A percentile compares a stretch with the other conserved stretches of the same genome.
Evolutionary conservation across 2,888 invertebrate genomes (phyloP).

Genomic region (Deilephila elpenor): DNA sequence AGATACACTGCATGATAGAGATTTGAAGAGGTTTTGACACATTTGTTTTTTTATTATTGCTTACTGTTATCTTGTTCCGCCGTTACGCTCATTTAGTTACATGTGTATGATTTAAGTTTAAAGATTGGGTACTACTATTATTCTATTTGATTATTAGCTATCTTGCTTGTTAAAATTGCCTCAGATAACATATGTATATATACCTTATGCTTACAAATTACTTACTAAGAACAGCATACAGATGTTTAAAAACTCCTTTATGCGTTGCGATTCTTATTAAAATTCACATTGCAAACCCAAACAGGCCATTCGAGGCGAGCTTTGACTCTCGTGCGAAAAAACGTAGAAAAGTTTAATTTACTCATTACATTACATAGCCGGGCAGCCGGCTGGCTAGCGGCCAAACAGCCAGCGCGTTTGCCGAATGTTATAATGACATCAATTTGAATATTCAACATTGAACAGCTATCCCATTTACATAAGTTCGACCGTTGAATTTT

Average conservation of each 20-base stretch:
- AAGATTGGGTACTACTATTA: not conserved
- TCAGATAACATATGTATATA: not conserved
- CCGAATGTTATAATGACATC: slow-evolving; percentile 84
- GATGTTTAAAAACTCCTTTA: slow-evolving; percentile 3
- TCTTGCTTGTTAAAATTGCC: no score
- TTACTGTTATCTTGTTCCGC: slow-evolving; percentile 12
- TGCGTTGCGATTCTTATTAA: slow-evolving; percentile 51
- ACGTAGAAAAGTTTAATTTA: slow-evolving; percentile 71
- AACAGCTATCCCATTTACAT: slow-evolving; percentile 82
- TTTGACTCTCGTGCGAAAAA: slow-evolving; percentile 67
- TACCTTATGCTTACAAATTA: not conserved
- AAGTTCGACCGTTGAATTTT: slow-evolving; percentile 83
- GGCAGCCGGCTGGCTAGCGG: slow-evolving; percentile 68
- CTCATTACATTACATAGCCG: slow-evolving; percentile 80
- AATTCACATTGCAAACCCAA: slow-evolving; percentile 46
- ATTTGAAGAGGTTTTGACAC: slow-evolving; percentile 25
- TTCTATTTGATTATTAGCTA: not conserved
- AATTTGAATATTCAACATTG: slow-evolving; percentile 85
- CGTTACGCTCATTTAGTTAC: not conserved
- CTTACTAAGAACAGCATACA: not conserved
- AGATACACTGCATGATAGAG: slow-evolving; percentile 22
- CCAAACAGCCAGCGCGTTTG: slow-evolving; percentile 77
- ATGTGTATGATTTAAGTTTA: not conserved
- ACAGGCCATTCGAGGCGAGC: slow-evolving; percentile 46
- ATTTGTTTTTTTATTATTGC: not conserved